Evolutionary conservation across 2,113 vertebrate species (phyloP).

Genomic region (Albula goreensis): DNA sequence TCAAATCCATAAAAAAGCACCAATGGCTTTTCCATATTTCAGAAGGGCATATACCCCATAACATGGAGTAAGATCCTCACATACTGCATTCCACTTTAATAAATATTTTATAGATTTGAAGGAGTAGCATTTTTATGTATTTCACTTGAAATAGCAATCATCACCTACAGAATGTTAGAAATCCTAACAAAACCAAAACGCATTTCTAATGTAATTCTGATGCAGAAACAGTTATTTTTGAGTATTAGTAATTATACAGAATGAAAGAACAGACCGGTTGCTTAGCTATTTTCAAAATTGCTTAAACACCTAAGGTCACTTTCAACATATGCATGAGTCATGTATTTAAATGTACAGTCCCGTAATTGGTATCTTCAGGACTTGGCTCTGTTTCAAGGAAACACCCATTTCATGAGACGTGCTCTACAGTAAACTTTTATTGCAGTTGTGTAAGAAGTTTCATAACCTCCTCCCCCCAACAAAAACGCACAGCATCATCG

Average conservation of each 20-base stretch:
- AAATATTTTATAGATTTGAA: neutral
- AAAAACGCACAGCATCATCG: neutral
- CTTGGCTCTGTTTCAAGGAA: constrained; percentile 41
- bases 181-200: neutral
- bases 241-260: neutral
- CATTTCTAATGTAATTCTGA: too few species aligned
- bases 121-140: too few species aligned
- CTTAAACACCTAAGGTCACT: constrained; percentile 51
- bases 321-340: constrained; percentile 58
- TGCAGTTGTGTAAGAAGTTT: constrained; percentile 44
- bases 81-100: neutral
- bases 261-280: constrained; percentile 37
- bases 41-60: constrained; percentile 51
- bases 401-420: constrained; percentile 50
- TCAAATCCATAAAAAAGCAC: constrained; percentile 52
- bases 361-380: constrained; percentile 54
- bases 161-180: too few species aligned
- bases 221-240: neutral
- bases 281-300: constrained; percentile 54
- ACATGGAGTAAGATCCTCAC: neutral
- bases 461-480: constrained; percentile 38
- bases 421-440: constrained; percentile 51
- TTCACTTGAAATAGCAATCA: too few species aligned
- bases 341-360: constrained; percentile 55
- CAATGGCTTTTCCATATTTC: constrained; percentile 58